Conservation (phyloP, 2,888 invertebrate genomes). For the Drosophila nigritarsus region DNA sequence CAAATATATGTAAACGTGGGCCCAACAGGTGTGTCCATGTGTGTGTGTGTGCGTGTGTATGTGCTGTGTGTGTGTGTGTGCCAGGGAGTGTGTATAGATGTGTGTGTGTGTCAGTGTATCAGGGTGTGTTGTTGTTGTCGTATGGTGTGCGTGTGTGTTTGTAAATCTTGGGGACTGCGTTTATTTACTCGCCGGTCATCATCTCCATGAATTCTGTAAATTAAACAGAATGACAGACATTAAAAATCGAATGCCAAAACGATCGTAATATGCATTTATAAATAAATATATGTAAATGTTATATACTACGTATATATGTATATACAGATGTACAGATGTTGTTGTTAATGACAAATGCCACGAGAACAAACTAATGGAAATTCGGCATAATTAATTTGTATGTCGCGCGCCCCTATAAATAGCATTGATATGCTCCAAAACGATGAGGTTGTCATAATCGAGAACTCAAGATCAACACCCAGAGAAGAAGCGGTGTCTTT, state of each 20-base stretch:
- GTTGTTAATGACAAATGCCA: conserved; percentile 17
- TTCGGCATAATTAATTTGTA: conserved; percentile 16
- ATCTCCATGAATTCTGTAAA: conserved; percentile 97
- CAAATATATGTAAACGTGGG: conserved; percentile 64
- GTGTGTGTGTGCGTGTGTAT: conserved; percentile 8
- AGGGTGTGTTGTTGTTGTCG: conserved; percentile 28
- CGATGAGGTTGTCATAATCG: conserved; percentile 76
- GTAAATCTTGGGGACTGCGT: conserved; percentile 52
- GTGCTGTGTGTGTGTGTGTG: conserved; percentile 3
- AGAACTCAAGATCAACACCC: conserved; percentile 71
- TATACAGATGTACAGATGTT: not conserved
- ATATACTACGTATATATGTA: conserved; percentile 29
- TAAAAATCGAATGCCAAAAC: conserved; percentile 46
- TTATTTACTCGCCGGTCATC: conserved; percentile 95
- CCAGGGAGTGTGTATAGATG: conserved; percentile 30
- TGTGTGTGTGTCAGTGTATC: conserved; percentile 18
- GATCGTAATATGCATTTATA: conserved; percentile 38
- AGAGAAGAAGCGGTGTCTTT: conserved; percentile 31
- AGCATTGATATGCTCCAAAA: conserved; percentile 75
- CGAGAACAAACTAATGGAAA: conserved; percentile 25
- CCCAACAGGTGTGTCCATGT: conserved; percentile 61
- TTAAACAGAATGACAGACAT: conserved; percentile 78
- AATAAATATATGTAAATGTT: conserved; percentile 53
- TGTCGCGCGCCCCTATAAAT: conserved; percentile 53
- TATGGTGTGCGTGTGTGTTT: conserved; percentile 13